A percentile compares a stretch with the other conserved stretches of the same genome.
These are phyloP conservation scores for Drosophila anceps DNA, from an alignment of 2,888 invertebrate genomes.

Conservation along the genomic window DNA sequence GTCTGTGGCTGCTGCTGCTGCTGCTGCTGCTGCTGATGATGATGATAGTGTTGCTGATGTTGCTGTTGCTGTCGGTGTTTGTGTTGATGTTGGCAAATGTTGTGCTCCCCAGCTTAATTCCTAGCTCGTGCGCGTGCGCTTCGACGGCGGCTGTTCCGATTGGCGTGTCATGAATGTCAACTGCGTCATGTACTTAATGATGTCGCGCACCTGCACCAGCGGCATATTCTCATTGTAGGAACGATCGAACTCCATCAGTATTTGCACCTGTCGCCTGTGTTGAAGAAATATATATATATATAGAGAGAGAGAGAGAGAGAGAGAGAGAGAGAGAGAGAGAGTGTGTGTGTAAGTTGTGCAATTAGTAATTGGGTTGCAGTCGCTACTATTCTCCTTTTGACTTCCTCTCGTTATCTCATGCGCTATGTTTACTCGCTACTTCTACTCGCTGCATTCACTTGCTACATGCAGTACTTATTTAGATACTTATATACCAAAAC, in stretches of 20 bases:
- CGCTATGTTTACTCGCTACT: too few species aligned
- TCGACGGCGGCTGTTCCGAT: conserved; percentile 84
- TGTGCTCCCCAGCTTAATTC: conserved; percentile 86
- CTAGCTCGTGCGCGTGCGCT: conserved; percentile 85
- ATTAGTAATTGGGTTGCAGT: not conserved
- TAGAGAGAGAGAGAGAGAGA: not conserved
- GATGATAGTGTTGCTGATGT: conserved; percentile 42
- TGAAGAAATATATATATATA: not conserved
- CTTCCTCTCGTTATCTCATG: too few species aligned
- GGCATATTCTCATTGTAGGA: conserved; percentile 91
- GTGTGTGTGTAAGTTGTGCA: not conserved
- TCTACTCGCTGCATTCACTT: not conserved
- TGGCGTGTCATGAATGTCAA: conserved; percentile 92
- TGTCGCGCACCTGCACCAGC: conserved; percentile 92
- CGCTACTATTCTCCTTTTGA: not conserved
- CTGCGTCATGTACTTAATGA: conserved; percentile 94
- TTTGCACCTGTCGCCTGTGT: conserved; percentile 90
- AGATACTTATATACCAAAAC: too few species aligned
- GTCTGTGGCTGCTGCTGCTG: conserved; percentile 36
- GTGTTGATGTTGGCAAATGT: conserved; percentile 80
- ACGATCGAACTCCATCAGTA: conserved; percentile 91
- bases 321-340: not conserved
- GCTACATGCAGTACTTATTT: too few species aligned
- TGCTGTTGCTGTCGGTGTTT: conserved; percentile 71
- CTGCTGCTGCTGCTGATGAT: conserved; percentile 20